Conservation (phyloP, 2,797 vertebrate species). For the Poeciliopsis paucimaculata region DNA sequence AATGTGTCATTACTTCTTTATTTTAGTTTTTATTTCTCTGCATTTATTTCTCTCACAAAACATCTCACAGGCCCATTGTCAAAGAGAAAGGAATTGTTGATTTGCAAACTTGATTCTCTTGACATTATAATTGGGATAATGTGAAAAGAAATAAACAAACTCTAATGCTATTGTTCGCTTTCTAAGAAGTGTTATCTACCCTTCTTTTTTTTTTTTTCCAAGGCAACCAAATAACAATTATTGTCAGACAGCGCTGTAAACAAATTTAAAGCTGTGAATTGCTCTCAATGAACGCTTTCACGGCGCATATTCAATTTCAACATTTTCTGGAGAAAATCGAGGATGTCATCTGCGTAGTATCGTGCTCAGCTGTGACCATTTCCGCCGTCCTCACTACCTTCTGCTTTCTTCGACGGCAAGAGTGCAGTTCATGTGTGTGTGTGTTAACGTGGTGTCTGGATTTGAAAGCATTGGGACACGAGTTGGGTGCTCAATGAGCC, state of each 20-base stretch:
- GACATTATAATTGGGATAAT: conserved; percentile 63
- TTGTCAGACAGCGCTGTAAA: conserved; percentile 37
- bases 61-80: conserved; percentile 46
- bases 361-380: conserved; percentile 24
- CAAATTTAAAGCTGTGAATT: conserved; percentile 28
- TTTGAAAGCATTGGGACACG: conserved; percentile 37
- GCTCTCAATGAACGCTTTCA: conserved; percentile 34
- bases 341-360: conserved; percentile 30
- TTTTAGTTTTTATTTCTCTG: conserved; percentile 46
- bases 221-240: conserved; percentile 34
- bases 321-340: conserved; percentile 32
- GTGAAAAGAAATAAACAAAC: conserved; percentile 57
- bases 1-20: conserved; percentile 21
- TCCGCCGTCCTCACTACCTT: background rate
- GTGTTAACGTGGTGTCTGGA: conserved; percentile 31
- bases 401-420: conserved; percentile 10
- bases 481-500: conserved; percentile 27
- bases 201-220: conserved; percentile 33
- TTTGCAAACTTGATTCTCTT: conserved; percentile 48
- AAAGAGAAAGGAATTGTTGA: conserved; percentile 42
- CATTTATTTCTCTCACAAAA: conserved; percentile 45
- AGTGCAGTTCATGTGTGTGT: conserved; percentile 7
- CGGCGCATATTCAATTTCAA: conserved; percentile 36
- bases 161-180: conserved; percentile 52
- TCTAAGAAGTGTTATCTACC: conserved; percentile 41